phyloP scores from a whole-genome alignment of 2,888 invertebrate genomes.

The Noctua pronuba region DNA sequence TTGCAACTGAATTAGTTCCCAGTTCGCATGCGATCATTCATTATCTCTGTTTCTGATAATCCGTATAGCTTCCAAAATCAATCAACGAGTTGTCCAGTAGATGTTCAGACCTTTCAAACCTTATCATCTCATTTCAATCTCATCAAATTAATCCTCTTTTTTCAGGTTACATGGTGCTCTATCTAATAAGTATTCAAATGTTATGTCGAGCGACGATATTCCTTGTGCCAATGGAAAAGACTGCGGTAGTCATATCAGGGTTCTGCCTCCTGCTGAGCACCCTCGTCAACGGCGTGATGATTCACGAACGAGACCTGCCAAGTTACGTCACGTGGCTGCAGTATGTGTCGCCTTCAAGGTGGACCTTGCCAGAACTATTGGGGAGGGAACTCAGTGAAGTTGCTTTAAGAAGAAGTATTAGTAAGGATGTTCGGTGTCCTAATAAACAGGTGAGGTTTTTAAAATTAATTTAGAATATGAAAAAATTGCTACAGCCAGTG shows the following conservation, averaged over 20 bases:
- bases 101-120: background rate
- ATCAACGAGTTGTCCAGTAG: background rate
- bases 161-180: conserved; percentile 93
- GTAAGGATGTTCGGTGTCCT: conserved; percentile 90
- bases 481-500: background rate
- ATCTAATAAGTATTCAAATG: conserved; percentile 93
- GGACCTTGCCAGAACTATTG: conserved; percentile 93
- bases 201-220: conserved; percentile 92
- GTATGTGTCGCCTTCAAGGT: conserved; percentile 93
- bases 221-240: conserved; percentile 92
- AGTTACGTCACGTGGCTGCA: conserved; percentile 92
- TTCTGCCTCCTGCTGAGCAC: conserved; percentile 91
- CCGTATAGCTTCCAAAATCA: background rate
- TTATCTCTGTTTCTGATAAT: too few species aligned
- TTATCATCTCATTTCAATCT: background rate
- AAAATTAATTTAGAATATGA: background rate
- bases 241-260: conserved; percentile 91
- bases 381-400: conserved; percentile 92
- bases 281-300: conserved; percentile 92
- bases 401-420: conserved; percentile 90
- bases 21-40: background rate
- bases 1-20: background rate
- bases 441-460: conserved; percentile 92
- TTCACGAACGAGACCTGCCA: conserved; percentile 93
- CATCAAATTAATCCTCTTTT: background rate